Evolutionary conservation across 2,888 invertebrate genomes (phyloP).

Genomic region (Muscina levida): DNA sequence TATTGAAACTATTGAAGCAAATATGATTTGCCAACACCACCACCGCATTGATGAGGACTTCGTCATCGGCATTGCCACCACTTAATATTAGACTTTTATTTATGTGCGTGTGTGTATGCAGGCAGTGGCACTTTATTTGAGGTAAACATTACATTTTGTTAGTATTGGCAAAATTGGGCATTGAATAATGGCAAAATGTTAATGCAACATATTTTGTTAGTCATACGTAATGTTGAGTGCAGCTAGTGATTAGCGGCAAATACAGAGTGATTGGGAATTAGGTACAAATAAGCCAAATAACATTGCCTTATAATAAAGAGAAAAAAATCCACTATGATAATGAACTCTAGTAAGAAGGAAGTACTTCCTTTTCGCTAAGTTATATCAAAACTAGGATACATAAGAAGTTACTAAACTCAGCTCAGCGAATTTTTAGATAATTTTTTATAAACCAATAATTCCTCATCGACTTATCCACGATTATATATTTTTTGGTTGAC

Average conservation of each 20-base stretch:
- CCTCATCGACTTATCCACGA: too few relatives aligned
- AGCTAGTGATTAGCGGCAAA: not conserved
- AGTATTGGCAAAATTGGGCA: constrained; percentile 29
- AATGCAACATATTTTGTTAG: constrained; percentile 47
- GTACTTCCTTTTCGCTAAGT: too few relatives aligned
- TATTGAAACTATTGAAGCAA: constrained; percentile 9
- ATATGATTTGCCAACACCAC: not conserved
- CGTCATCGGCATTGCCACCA: not conserved
- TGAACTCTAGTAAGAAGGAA: too few relatives aligned
- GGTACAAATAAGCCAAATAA: too few relatives aligned
- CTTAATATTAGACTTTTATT: not conserved
- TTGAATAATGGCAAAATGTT: constrained; percentile 46
- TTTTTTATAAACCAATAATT: too few relatives aligned
- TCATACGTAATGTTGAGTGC: not conserved
- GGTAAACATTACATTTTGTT: constrained; percentile 46
- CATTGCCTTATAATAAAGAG: too few relatives aligned
- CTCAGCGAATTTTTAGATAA: too few relatives aligned
- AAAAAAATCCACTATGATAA: too few relatives aligned
- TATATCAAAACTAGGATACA: too few relatives aligned
- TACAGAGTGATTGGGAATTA: not conserved
- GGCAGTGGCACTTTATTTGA: constrained; percentile 56
- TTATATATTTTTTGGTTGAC: too few relatives aligned
- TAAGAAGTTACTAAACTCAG: too few relatives aligned
- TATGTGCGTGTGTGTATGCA: constrained; percentile 37
- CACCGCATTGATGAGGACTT: not conserved